These are phyloP conservation scores for Grammomys dolichurus DNA, from an alignment of 2,113 vertebrate genomes.

Conservation along the genomic window DNA sequence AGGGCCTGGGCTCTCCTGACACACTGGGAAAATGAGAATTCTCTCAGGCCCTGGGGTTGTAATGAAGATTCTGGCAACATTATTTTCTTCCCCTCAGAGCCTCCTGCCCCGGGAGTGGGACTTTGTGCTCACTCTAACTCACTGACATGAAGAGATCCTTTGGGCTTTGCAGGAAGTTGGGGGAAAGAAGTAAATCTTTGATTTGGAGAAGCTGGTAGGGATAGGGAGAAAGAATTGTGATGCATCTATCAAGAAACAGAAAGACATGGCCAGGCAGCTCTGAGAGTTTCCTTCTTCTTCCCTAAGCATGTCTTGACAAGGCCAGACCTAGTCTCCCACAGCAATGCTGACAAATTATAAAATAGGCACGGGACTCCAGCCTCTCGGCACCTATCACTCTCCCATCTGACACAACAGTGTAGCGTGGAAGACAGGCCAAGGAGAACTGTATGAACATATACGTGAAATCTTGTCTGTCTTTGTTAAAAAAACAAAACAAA, in stretches of 20 bases:
- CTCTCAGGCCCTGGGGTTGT: slow-evolving; percentile 7
- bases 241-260: background rate
- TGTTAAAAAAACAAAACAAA: background rate
- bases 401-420: background rate
- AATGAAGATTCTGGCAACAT: slow-evolving; percentile 47
- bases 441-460: background rate
- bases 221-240: background rate
- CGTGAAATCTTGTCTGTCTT: background rate
- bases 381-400: background rate
- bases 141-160: background rate
- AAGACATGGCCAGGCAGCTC: background rate
- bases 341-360: background rate
- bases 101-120: background rate
- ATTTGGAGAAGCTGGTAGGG: background rate
- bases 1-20: background rate
- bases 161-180: background rate
- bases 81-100: background rate
- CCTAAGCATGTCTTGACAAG: fast-evolving
- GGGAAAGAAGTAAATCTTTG: background rate
- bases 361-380: no score
- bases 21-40: slow-evolving; percentile 63
- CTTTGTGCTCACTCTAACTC: background rate
- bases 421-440: background rate
- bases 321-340: background rate
- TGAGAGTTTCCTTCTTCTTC: background rate